Evolutionary conservation across 2,113 vertebrate genomes (phyloP), one percentile per base, ranked within the genome.

Genomic region (Eublepharis macularius): DNA sequence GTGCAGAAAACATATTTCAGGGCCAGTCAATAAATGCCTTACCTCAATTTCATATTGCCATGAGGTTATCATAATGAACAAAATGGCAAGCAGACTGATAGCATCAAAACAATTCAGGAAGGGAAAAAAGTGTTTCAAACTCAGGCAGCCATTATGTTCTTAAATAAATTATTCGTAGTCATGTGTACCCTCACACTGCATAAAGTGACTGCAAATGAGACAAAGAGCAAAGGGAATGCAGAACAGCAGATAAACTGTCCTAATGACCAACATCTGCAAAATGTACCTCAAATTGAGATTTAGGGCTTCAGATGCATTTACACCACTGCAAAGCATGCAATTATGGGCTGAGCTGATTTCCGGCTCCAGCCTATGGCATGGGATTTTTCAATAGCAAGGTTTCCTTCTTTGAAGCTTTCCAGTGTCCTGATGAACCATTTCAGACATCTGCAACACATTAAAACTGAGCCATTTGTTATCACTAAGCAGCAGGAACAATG

Each of bases 361-460:
- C 10, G 3, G 80, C 65, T 12, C 0, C 43, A 90, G 76, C 39
- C 74, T 13, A 12, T 63, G 78, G 75, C 41, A 19, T 73, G 45
- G 0, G 1, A 83, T 76, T 11, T 0, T 47, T 83, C 86, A 69
- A 86, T 90, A 81, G 36, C 49, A 80, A 92, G 89, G 66, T 85
- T 94, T 92, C 88, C 87, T 92, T 90, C 65, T 51, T 26, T 93
- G 92, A 81, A 81, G n/a, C 60, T 86, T 70, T 88, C 93, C 95
- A 93, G 88, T 68, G 88, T 85, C 85, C 90, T 92, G 92, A 93
- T 90, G 94, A 94, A 92, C 85, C 36, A 21, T 51, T 79, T 81
- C 79, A 89, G 91, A 91, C 94, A 93, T 94, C 95, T 93, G 93
- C 76, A 90, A 85, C 85, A 79, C 69, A 90, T 88, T 88, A 91